Evolutionary conservation across 1,140 invertebrate genomes (phyloP).

Genomic region (Dendroctonus valens): DNA sequence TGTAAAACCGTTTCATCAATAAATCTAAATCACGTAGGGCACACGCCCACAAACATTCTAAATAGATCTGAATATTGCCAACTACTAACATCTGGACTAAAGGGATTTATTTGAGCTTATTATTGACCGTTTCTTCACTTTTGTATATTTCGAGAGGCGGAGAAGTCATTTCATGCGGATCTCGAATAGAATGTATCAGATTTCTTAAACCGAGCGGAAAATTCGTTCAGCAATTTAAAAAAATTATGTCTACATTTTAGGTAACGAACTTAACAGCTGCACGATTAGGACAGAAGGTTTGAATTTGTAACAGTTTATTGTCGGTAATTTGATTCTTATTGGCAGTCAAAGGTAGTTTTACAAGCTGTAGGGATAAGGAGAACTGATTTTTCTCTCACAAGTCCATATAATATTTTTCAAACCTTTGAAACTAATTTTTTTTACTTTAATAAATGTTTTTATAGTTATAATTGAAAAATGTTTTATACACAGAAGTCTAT

Average conservation of each 20-base stretch:
- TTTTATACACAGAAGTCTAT: too few species aligned
- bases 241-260: slow-evolving; percentile 23
- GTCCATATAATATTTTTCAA: too few species aligned
- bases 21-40: slow-evolving; percentile 1
- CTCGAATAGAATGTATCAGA: slow-evolving; percentile 18
- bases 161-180: slow-evolving; percentile 38
- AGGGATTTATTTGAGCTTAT: slow-evolving; percentile 34
- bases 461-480: too few species aligned
- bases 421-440: too few species aligned
- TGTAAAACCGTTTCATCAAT: slow-evolving; percentile 1
- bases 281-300: not conserved
- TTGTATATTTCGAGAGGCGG: slow-evolving; percentile 38
- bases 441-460: too few species aligned
- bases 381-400: too few species aligned
- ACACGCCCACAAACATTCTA: slow-evolving; percentile 18
- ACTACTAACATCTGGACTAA: slow-evolving; percentile 39
- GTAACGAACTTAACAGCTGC: slow-evolving; percentile 17
- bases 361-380: too few species aligned
- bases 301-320: slow-evolving; percentile 7
- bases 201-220: slow-evolving; percentile 31
- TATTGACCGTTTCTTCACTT: slow-evolving; percentile 35
- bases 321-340: slow-evolving; percentile 6
- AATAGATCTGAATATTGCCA: slow-evolving; percentile 25
- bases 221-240: slow-evolving; percentile 23
- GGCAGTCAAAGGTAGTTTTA: too few species aligned